Percentiles rank a stretch among this genome's conserved stretches.
These are phyloP conservation scores for Gymnocephalus cernua DNA, from an alignment of 2,113 vertebrate species.

Conservation along the genomic window DNA sequence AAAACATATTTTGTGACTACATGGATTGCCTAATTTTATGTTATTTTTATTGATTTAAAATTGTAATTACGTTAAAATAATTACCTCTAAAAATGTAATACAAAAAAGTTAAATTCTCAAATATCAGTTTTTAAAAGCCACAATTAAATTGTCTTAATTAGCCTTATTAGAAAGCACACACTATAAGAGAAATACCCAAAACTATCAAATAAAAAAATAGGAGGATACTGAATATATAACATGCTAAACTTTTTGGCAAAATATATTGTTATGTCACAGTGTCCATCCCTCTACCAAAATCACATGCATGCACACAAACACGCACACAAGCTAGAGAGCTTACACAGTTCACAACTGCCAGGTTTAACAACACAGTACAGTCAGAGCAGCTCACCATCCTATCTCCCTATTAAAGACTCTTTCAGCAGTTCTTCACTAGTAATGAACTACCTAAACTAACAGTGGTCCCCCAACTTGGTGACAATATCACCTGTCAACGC, in stretches of 20 bases:
- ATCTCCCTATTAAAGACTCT: slow-evolving; percentile 18
- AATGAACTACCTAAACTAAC: slow-evolving; percentile 61
- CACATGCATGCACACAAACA: slow-evolving; percentile 9
- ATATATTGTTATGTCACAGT: slow-evolving; percentile 69
- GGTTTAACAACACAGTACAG: slow-evolving; percentile 12
- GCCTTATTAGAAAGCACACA: slow-evolving; percentile 80
- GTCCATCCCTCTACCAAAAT: slow-evolving; percentile 25
- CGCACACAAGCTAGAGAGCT: slow-evolving; percentile 1
- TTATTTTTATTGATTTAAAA: neutral
- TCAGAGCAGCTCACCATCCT: neutral
- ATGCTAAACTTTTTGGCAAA: slow-evolving; percentile 52
- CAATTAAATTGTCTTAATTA: slow-evolving; percentile 89
- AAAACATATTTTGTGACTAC: neutral
- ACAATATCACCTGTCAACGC: slow-evolving; percentile 59
- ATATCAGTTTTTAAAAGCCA: slow-evolving; percentile 74
- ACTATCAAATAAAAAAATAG: slow-evolving; percentile 78
- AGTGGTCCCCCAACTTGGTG: slow-evolving; percentile 30
- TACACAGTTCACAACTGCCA: slow-evolving; percentile 1
- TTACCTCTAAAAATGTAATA: neutral
- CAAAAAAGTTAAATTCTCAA: slow-evolving; percentile 84
- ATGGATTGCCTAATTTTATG: neutral
- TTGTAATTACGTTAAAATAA: neutral
- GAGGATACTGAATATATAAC: slow-evolving; percentile 89
- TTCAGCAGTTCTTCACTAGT: slow-evolving; percentile 36
- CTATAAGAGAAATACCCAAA: slow-evolving; percentile 78